These are phyloP conservation scores for Drosophila peninsularis DNA, from an alignment of 2,888 invertebrate species.

Conservation along the genomic window DNA sequence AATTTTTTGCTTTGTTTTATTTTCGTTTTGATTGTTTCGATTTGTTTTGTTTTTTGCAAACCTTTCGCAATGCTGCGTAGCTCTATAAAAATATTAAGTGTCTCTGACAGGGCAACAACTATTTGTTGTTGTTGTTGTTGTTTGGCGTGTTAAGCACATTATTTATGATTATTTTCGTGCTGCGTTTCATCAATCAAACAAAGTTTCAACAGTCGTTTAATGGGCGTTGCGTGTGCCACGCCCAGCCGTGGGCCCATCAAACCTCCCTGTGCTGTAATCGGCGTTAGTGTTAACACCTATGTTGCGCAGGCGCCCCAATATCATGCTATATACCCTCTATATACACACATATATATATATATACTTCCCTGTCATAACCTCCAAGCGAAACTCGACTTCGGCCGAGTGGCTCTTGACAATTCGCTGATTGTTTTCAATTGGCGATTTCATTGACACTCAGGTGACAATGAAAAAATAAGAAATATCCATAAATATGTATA, in stretches of 20 bases:
- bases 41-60: slow-evolving; percentile 39
- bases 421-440: slow-evolving; percentile 57
- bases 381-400: slow-evolving; percentile 19
- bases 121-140: slow-evolving; percentile 27
- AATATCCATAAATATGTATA: background rate
- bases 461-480: slow-evolving; percentile 37
- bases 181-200: slow-evolving; percentile 73
- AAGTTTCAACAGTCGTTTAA: slow-evolving; percentile 65
- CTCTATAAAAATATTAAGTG: slow-evolving; percentile 40
- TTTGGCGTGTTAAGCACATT: slow-evolving; percentile 57
- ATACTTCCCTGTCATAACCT: slow-evolving; percentile 32
- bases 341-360: background rate
- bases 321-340: slow-evolving; percentile 1
- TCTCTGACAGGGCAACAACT: slow-evolving; percentile 28
- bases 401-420: slow-evolving; percentile 38
- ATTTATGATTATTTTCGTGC: slow-evolving; percentile 70
- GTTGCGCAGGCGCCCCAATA: slow-evolving; percentile 51
- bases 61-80: slow-evolving; percentile 42
- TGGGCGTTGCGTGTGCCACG: slow-evolving; percentile 36
- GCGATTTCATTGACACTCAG: slow-evolving; percentile 57
- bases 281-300: slow-evolving; percentile 67
- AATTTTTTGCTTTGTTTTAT: slow-evolving; percentile 9
- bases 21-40: slow-evolving; percentile 3
- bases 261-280: slow-evolving; percentile 51
- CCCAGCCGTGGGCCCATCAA: background rate